phyloP scores from a whole-genome alignment of 2,113 vertebrate genomes.

The Semnopithecus entellus region DNA sequence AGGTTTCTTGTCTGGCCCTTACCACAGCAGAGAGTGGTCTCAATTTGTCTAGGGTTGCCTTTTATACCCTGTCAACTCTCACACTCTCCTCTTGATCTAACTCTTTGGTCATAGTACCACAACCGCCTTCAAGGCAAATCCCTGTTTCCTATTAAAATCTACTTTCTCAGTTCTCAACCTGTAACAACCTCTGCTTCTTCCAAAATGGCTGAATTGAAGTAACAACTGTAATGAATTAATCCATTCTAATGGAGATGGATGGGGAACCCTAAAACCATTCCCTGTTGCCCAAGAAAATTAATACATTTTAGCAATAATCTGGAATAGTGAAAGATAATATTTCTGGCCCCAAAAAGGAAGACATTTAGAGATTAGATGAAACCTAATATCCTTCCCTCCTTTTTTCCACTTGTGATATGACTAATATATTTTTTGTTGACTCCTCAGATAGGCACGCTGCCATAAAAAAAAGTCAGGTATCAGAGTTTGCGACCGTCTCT shows the following conservation, averaged over 20 bases:
- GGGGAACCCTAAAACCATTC: slow-evolving; percentile 7
- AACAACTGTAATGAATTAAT: slow-evolving; percentile 7
- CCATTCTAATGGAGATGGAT: not conserved
- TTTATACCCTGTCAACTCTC: not conserved
- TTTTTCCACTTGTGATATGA: not conserved
- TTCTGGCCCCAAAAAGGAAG: not conserved
- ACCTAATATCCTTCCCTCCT: not conserved
- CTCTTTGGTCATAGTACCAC: not conserved
- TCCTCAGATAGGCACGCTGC: not conserved
- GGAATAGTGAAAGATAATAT: not conserved
- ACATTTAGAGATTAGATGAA: not conserved
- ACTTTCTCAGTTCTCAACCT: not conserved
- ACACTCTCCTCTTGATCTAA: not conserved
- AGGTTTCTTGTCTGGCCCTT: not conserved
- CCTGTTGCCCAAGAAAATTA: not conserved
- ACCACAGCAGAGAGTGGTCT: not conserved
- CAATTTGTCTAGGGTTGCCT: not conserved
- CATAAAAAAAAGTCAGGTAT: not conserved
- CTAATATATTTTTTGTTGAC: not conserved
- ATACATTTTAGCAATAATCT: slow-evolving; percentile 26
- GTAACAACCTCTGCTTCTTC: not conserved
- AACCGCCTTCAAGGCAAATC: slow-evolving; percentile 46
- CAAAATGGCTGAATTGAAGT: not conserved
- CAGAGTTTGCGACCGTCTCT: not conserved
- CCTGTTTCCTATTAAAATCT: slow-evolving; percentile 57